These are phyloP conservation scores for Petrocephalus zakoni DNA, from an alignment of 2,113 vertebrate species.

Conservation along the genomic window DNA sequence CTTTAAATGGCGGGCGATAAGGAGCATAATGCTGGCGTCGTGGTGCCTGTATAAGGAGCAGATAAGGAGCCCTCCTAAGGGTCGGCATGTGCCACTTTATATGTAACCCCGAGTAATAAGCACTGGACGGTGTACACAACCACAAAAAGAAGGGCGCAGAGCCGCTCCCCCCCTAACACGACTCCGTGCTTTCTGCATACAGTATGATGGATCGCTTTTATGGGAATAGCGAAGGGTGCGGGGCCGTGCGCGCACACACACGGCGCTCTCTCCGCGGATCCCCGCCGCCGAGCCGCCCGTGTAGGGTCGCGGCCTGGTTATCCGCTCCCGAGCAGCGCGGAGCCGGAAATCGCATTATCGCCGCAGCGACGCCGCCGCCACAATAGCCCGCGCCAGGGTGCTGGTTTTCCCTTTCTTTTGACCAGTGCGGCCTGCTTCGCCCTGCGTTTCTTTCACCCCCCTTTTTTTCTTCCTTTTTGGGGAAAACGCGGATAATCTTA, in stretches of 20 bases:
- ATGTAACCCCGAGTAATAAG: neutral
- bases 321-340: neutral
- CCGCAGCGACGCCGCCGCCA: neutral
- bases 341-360: neutral
- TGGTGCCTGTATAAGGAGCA: neutral
- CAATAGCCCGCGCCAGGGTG: neutral
- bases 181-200: neutral
- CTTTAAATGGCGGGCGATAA: neutral
- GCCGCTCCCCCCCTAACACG: neutral
- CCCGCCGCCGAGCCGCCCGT: neutral
- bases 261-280: neutral
- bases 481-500: slow-evolving; percentile 3
- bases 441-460: too few relatives aligned
- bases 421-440: neutral
- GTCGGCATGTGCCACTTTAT: neutral
- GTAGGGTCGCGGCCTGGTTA: slow-evolving; percentile 20
- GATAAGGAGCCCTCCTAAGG: neutral
- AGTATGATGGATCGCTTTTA: neutral
- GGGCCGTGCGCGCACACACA: neutral
- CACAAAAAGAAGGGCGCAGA: neutral
- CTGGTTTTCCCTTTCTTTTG: neutral
- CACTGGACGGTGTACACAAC: neutral
- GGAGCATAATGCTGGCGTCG: neutral
- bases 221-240: neutral
- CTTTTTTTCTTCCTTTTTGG: neutral